A percentile compares a stretch with the other conserved stretches of the same genome.
Conservation (phyloP, 2,888 invertebrate species). For the Caenorhabditis sinica region DNA sequence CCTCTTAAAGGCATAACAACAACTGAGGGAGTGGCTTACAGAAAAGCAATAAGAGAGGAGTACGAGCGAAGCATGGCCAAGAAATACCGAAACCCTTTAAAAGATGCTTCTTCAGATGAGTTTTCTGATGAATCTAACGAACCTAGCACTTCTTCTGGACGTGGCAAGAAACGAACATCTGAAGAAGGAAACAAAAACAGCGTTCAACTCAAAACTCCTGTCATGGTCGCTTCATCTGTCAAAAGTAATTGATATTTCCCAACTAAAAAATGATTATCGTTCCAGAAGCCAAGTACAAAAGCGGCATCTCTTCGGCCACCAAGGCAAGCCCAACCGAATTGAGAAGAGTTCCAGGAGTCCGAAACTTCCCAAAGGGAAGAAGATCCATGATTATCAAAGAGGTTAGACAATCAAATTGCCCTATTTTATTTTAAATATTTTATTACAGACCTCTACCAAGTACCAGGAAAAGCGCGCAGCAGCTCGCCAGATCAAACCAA, state of each 20-base stretch:
- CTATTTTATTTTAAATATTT: background rate
- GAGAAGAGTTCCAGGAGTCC: constrained; percentile 69
- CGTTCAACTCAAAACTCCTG: constrained; percentile 41
- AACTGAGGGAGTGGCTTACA: background rate
- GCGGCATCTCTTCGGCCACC: constrained; percentile 55
- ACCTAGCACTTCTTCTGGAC: constrained; percentile 21
- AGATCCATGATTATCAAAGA: constrained; percentile 72
- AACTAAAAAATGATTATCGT: background rate
- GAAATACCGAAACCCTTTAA: too few relatives aligned
- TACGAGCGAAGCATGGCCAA: constrained; percentile 25
- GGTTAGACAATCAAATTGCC: constrained; percentile 20
- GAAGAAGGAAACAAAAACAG: constrained; percentile 6
- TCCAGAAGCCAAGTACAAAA: constrained; percentile 53
- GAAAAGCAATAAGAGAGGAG: constrained; percentile 29
- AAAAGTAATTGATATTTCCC: constrained; percentile 25
- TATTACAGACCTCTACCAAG: constrained; percentile 36
- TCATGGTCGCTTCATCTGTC: background rate
- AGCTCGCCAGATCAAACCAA: constrained; percentile 4
- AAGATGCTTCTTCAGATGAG: constrained; percentile 13
- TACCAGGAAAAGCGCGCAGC: constrained; percentile 32
- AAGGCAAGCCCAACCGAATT: constrained; percentile 62
- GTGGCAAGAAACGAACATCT: constrained; percentile 9
- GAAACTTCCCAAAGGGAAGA: constrained; percentile 72
- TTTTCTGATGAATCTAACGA: constrained; percentile 9
- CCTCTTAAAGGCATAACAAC: background rate